Evolutionary conservation across 2,797 vertebrate species (phyloP).

Genomic region (Cyprinella venusta): DNA sequence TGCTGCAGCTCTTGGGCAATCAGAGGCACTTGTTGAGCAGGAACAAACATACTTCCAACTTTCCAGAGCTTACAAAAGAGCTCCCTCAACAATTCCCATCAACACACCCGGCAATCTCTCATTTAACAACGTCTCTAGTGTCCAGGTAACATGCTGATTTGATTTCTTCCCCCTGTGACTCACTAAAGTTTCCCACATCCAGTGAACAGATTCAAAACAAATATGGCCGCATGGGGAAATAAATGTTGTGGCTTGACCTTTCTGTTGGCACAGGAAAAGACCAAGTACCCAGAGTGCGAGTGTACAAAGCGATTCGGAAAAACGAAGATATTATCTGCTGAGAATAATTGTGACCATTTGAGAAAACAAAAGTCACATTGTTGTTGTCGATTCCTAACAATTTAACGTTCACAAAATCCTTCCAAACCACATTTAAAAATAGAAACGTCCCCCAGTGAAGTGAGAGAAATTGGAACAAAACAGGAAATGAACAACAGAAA

Average conservation of each 20-base stretch:
- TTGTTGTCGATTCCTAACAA: constrained; percentile 22
- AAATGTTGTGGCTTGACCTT: constrained; percentile 47
- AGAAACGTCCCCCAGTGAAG: constrained; percentile 34
- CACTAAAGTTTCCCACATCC: constrained; percentile 36
- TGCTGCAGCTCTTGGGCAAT: constrained; percentile 18
- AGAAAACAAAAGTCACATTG: constrained; percentile 59
- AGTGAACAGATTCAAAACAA: constrained; percentile 31
- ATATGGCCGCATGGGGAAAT: constrained; percentile 28
- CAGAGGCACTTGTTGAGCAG: constrained; percentile 14
- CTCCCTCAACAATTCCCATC: constrained; percentile 18
- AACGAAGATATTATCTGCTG: constrained; percentile 66
- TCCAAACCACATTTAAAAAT: constrained; percentile 40
- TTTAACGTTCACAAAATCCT: constrained; percentile 18
- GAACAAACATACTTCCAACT: background rate
- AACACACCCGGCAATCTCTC: constrained; percentile 25
- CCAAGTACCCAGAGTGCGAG: constrained; percentile 12
- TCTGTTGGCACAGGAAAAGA: constrained; percentile 56
- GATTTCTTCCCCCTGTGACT: constrained; percentile 34
- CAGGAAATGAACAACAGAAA: constrained; percentile 16
- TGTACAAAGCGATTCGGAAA: constrained; percentile 51
- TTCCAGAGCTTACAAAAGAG: constrained; percentile 28
- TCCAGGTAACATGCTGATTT: constrained; percentile 33
- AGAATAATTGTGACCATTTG: constrained; percentile 61
- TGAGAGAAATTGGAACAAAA: background rate
- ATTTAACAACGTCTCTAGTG: constrained; percentile 24